Conservation (phyloP, 2,888 invertebrate genomes). For the Atrina japonica region DNA sequence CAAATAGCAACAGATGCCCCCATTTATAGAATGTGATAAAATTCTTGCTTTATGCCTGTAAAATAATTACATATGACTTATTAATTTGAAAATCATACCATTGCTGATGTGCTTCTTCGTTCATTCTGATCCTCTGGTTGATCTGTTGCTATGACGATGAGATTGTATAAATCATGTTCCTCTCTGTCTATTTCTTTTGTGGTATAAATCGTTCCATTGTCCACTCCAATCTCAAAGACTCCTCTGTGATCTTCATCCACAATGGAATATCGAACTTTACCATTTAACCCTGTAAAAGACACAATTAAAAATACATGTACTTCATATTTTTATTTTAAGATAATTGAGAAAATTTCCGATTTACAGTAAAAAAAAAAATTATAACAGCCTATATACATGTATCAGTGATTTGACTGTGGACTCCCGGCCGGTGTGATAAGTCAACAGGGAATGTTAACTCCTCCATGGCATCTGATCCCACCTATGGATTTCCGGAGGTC, state of each 20-base stretch:
- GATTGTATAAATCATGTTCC: constrained; percentile 88
- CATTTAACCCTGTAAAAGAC: constrained; percentile 89
- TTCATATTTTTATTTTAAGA: no score
- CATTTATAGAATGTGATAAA: not conserved
- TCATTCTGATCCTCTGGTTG: constrained; percentile 83
- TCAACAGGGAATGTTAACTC: no score
- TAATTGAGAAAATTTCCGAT: no score
- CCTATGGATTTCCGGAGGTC: no score
- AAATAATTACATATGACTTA: no score
- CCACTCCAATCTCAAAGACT: constrained; percentile 88
- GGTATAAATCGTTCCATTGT: constrained; percentile 92
- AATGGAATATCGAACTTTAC: constrained; percentile 90
- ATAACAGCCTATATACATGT: no score
- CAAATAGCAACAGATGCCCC: not conserved
- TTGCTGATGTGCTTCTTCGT: constrained; percentile 82
- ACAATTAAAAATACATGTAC: not conserved
- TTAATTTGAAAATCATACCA: constrained; percentile 82
- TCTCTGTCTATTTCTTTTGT: constrained; percentile 91
- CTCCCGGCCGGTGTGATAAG: no score
- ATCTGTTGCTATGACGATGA: constrained; percentile 93
- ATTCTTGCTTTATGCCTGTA: not conserved
- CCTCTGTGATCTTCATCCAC: constrained; percentile 87
- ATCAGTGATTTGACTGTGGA: no score
- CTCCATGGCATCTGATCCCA: no score
- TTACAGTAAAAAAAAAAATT: no score